Evolutionary conservation across 2,888 invertebrate species (phyloP), one percentile per base, ranked within the genome.

Genomic region (Melinaea menophilus): DNA sequence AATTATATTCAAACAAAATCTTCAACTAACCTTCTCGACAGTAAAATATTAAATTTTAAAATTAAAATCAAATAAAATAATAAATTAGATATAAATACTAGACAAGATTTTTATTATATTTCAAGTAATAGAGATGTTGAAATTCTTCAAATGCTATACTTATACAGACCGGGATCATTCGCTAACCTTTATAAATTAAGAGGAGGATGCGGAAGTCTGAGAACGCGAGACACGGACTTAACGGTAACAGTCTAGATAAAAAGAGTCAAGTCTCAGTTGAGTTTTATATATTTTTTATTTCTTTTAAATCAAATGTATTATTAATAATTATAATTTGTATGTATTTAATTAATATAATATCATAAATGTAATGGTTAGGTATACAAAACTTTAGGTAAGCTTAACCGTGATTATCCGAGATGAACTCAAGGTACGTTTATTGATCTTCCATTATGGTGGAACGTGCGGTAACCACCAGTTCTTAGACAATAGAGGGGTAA

Each of bases 141-240:
- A 31, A 31, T 31, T 51, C 51, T n/a, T 51, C 31, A 22, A 9
- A 51, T 51, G 13, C 5, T 51, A 51, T 31, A 51, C 31, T 80
- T 80, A 82, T 83, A 58, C 51, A 67, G 77, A 74, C 74, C 77
- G 64, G 69, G 77, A 75, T 80, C 81, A 79, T 77, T 79, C 78
- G 82, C 86, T 84, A 84, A 85, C 84, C 85, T 78, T 80, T 82
- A 80, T 79, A 82, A 84, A 84, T 84, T 80, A 80, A 81, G 79
- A 79, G 85, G 85, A 78, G 83, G 84, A 81, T 76, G 78, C 82
- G 85, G 85, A 88, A 86, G 81, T 67, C 48, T 58, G n/a, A 59
- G 69, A 73, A 35, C 58, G 74, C 72, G 72, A 67, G 69, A 62
- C 41, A 69, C 66, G 62, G 64, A 65, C 34, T 57, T 68, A 71